Evolutionary conservation across 2,888 invertebrate species (phyloP), one percentile per base, ranked within the genome.

Genomic region (Rhimphoctona megacephalus): DNA sequence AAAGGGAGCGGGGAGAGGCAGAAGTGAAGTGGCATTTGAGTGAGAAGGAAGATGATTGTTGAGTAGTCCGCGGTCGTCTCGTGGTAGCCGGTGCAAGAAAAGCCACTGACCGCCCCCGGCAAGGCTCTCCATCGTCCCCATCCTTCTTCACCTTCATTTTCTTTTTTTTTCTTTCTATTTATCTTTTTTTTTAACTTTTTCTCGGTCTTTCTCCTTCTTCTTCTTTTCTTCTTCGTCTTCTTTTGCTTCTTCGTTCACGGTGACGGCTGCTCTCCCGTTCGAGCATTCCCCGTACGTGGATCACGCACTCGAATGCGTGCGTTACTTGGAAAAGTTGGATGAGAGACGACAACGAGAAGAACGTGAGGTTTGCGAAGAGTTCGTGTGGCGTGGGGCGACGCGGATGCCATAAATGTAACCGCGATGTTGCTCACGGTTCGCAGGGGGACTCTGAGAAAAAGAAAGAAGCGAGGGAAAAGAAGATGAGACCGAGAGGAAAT

Each of bases 71-170:
- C 67, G 81, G 85, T 85, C 88, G 90, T 88, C 89, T 89, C 88
- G 87, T 90, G 90, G 91, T 91, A 92, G 91, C 89, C 90, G 89
- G 90, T 92, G 92, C 92, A 88, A 33, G 69, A 79, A 43, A 90
- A 94, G 94, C 94, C 94, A 94, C 91, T 94, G 94, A 94, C 94
- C 94, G 94, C 93, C 93, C 94, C 93, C 92, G 94, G 92, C 94
- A 93, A 94, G 93, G 93, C 92, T 91, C 91, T 91, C 91, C 64
- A 88, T 85, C 87, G 80, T 73, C 81, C 87, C 85, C 88, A 85
- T 87, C 87, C 87, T 83, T 78, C 83, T 85, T 82, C 74, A 39
- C 46, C 33, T 70, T 82, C 73, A 39, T 46, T 73, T 77, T 39
- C 39, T 78, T 14, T 80, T 54, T 80, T 64, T 43, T 80, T 36